phyloP scores from a whole-genome alignment of 2,888 invertebrate species.

The Cosmia pyralina region DNA sequence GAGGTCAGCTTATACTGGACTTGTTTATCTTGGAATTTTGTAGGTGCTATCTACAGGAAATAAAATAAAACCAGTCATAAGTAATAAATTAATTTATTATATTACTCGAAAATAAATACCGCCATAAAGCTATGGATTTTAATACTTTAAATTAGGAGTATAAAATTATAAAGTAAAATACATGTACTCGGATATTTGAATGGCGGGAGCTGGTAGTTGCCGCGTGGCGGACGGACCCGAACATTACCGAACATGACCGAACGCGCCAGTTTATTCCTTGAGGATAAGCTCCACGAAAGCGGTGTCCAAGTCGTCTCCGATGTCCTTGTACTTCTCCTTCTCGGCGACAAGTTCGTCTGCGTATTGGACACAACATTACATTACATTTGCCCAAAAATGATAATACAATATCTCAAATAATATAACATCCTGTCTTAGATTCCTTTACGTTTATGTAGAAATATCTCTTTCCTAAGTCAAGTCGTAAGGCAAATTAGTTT shows the following conservation, averaged over 20 bases:
- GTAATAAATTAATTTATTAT: constrained; percentile 87
- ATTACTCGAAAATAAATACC: constrained; percentile 89
- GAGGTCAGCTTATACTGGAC: too few relatives aligned
- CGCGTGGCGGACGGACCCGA: constrained; percentile 57
- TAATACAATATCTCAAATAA: constrained; percentile 30
- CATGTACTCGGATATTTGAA: constrained; percentile 81
- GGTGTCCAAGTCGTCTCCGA: constrained; percentile 99
- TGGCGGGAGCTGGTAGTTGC: constrained; percentile 77
- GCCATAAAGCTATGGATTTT: constrained; percentile 86
- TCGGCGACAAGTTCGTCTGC: constrained; percentile 98
- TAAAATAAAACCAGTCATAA: constrained; percentile 75
- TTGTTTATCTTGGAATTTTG: too few relatives aligned
- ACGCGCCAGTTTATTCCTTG: constrained; percentile 89
- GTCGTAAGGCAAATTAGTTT: constrained; percentile 77
- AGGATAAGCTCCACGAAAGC: constrained; percentile 98
- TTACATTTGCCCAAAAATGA: constrained; percentile 48
- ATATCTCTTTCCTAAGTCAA: constrained; percentile 78
- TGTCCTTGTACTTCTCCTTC: constrained; percentile 99
- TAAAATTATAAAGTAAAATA: constrained; percentile 86
- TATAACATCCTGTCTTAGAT: constrained; percentile 34
- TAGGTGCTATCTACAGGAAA: constrained; percentile 38
- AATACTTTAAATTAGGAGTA: constrained; percentile 88
- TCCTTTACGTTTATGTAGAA: constrained; percentile 14
- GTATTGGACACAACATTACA: constrained; percentile 69
- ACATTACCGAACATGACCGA: constrained; percentile 53